Base-by-base conservation (phyloP, 1,140 invertebrate species). In the Cyclina sinensis region DNA sequence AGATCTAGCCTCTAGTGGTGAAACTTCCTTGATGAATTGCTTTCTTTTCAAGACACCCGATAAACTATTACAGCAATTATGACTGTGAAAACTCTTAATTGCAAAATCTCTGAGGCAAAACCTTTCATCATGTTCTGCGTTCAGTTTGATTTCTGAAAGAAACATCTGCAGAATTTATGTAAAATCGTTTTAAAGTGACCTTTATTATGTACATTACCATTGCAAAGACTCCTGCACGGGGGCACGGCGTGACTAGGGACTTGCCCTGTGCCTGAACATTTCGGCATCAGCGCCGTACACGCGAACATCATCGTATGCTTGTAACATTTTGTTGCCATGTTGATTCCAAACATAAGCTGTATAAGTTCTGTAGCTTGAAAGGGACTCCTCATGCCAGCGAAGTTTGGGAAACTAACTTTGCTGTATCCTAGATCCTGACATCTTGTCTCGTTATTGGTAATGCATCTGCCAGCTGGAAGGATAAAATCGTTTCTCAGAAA, bases 221-320 rank as follows among this genome's bases (percentile, higher is more conserved):
- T 68, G 89, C 94, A 95, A 2, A 95, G 86, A 88, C 93, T 94
- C 62, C 79, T 70, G 86, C 94, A 95, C 0, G 93, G 93, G 32
- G 94, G 94, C 24, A 95, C 91, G n/a, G 84, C 62, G 84, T 94
- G 92, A 18, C 90, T 32, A 2, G 90, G 91, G 11, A 91, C 57
- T n/a, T 83, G 74, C 0, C 59, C 54, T 21, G 76, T 91, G 32
- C 92, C 92, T 21, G 88, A 86, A 86, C 93, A 95, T 57, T 93
- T 93, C 0, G 94, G 92, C 30, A 93, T 70, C 62, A 91, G 92
- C n/a, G 91, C 70, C 32, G 92, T 51, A 51, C 94, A 95, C 1
- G 79, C 90, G n/a, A 94, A 92, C 35, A 93, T 76, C 24, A 88
- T 48, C n/a, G 88, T 27, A 78, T 94, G 84, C 68, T 91, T 91